A percentile compares a stretch with the other conserved stretches of the same genome.
phyloP scores from a whole-genome alignment of 2,113 vertebrate genomes.

The Podiceps cristatus region DNA sequence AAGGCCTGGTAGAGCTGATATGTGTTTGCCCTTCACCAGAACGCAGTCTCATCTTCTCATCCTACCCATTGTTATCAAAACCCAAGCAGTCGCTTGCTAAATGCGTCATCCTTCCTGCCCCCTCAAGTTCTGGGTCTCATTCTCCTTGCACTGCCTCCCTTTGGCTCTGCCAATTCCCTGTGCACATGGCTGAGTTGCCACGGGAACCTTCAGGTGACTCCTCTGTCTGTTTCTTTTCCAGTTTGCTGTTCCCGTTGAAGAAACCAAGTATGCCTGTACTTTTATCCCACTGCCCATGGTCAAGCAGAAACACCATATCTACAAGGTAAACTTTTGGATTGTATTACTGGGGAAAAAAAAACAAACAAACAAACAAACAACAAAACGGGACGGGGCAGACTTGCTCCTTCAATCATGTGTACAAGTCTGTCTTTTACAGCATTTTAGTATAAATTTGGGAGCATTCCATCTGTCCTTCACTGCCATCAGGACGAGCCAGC shows the following conservation, averaged over 20 bases:
- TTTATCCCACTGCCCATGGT: slow-evolving; percentile 75
- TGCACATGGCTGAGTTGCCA: neutral
- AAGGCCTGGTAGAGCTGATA: neutral
- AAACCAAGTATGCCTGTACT: slow-evolving; percentile 84
- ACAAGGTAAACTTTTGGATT: slow-evolving; percentile 69
- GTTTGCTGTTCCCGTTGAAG: slow-evolving; percentile 74
- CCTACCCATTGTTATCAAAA: neutral
- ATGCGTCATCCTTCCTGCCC: neutral
- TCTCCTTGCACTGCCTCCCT: neutral
- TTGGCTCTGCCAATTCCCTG: neutral
- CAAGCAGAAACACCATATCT: slow-evolving; percentile 79
- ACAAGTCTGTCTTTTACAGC: neutral
- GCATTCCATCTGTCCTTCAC: neutral
- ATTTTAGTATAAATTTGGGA: neutral
- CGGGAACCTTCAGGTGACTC: neutral
- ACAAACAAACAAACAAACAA: too few species aligned
- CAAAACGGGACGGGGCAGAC: neutral
- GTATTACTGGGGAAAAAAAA: neutral
- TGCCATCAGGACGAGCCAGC: neutral
- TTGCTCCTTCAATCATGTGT: neutral
- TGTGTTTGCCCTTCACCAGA: neutral
- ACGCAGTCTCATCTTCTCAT: neutral
- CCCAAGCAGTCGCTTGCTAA: neutral
- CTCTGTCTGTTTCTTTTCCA: neutral
- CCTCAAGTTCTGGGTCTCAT: neutral